phyloP scores from a whole-genome alignment of 2,113 vertebrate genomes.

The Dasypus novemcinctus region DNA sequence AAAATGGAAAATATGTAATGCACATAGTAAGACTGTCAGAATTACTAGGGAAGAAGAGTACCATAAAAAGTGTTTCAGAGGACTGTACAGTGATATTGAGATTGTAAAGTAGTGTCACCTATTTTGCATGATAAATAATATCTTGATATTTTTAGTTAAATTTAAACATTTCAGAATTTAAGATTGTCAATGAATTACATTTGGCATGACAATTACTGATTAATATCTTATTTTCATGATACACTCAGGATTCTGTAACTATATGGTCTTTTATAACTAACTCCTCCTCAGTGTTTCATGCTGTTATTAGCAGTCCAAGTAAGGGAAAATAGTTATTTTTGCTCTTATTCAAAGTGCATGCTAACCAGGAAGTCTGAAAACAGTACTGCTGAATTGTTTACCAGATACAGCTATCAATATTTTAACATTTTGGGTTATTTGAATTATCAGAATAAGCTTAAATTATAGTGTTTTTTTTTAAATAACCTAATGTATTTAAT shows the following conservation, averaged over 20 bases:
- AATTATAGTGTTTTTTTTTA: constrained; percentile 15
- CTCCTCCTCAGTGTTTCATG: neutral
- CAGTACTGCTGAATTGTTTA: neutral
- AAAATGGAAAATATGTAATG: neutral
- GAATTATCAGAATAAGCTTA: constrained; percentile 34
- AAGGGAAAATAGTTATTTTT: constrained; percentile 23
- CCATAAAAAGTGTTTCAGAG: neutral
- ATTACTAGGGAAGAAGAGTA: neutral
- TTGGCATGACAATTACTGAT: neutral
- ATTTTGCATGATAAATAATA: constrained; percentile 19
- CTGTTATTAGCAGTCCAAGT: constrained; percentile 26
- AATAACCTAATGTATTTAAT: constrained; percentile 32
- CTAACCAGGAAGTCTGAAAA: constrained; percentile 49
- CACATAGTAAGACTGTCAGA: neutral
- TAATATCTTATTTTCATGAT: constrained; percentile 22
- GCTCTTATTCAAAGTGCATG: neutral
- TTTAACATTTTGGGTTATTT: constrained; percentile 35
- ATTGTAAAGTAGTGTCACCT: neutral
- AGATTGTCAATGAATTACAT: neutral
- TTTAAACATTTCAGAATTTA: constrained; percentile 10
- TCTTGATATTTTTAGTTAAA: neutral
- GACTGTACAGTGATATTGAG: neutral
- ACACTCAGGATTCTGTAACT: neutral
- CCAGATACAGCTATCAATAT: constrained; percentile 17
- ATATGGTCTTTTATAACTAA: neutral